Percentiles rank a stretch among this genome's conserved stretches.
These are phyloP conservation scores for Mormyrus iriodes DNA, from an alignment of 2,113 vertebrate genomes.

Conservation along the genomic window DNA sequence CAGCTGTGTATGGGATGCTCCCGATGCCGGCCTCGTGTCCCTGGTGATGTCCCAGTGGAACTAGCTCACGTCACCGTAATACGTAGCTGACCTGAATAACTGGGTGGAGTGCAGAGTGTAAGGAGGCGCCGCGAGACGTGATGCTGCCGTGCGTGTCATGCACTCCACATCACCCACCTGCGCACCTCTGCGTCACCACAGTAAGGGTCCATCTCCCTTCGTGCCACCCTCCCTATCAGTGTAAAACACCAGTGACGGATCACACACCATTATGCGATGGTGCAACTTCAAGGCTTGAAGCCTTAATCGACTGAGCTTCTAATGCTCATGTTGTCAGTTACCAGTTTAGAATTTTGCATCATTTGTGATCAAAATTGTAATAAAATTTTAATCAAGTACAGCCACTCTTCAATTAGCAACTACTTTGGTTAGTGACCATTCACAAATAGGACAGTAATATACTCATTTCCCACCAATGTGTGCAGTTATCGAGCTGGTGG, in stretches of 20 bases:
- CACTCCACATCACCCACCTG: neutral
- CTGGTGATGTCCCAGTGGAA: neutral
- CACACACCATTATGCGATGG: neutral
- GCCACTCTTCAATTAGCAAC: neutral
- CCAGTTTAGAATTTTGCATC: neutral
- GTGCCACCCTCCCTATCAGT: neutral
- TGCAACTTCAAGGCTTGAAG: neutral
- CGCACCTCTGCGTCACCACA: neutral
- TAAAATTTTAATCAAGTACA: neutral
- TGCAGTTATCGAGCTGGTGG: neutral
- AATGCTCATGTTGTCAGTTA: neutral
- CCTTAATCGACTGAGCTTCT: neutral
- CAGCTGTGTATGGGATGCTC: neutral
- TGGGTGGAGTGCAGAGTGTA: neutral
- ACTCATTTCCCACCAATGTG: neutral
- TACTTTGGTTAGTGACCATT: neutral
- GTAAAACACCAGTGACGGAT: neutral
- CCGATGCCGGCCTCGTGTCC: neutral
- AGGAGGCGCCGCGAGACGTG: neutral
- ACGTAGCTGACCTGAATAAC: neutral
- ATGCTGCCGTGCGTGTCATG: neutral
- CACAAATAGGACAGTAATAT: neutral
- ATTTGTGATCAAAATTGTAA: neutral
- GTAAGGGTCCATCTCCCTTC: neutral
- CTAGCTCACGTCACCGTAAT: neutral